Base-by-base conservation (phyloP, 2,113 vertebrate genomes). In the Falco punctatus region DNA sequence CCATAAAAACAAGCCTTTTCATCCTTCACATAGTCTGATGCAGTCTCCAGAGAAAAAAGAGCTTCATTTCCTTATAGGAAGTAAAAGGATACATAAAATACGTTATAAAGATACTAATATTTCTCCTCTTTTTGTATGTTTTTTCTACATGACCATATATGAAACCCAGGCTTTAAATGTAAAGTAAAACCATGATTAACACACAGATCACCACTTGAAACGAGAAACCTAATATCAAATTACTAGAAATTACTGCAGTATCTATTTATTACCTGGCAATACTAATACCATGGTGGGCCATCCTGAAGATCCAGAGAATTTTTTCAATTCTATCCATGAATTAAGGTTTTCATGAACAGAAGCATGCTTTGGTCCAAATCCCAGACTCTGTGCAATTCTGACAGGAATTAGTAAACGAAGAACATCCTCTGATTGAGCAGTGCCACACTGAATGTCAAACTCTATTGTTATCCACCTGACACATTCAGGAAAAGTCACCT, bases 1-100 rank as follows among this genome's bases (percentile, higher is more conserved):
- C 99, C 99, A 89, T 99, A 99, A 97, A 99, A 99, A 90, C 98
- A 99, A 73, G 99, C 98, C 93, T 99, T 99, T 95, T 99, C 99
- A 97, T 99, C 99, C 98, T 99, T 99, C 44, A 99, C 99, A 48
- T 99, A 99, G 98, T 99, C 99, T 27, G 99, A 99, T 7, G 99
- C 99, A 10, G 99, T 99, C 97, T 99, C 99, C 96, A 99, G 94
- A 59, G 99, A 99, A 97, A 99, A 99, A 40, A 99, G 98, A 49
- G 99, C 99, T 97, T 99, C 99, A 64, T 99, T 99, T 96, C 99
- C 99, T 99, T 94, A 77, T 67, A 97, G 26, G 7, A 91, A 28
- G 96, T 5, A 91, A 92, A 72, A 70, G 14, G 18, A 85, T 52
- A 85, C 15, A 85, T 49, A 66, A 57, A 59, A 65, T n/a, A 84